Evolutionary conservation across 1,140 invertebrate species (phyloP), one percentile per base, ranked within the genome.

Genomic region (Lethrus apterus): DNA sequence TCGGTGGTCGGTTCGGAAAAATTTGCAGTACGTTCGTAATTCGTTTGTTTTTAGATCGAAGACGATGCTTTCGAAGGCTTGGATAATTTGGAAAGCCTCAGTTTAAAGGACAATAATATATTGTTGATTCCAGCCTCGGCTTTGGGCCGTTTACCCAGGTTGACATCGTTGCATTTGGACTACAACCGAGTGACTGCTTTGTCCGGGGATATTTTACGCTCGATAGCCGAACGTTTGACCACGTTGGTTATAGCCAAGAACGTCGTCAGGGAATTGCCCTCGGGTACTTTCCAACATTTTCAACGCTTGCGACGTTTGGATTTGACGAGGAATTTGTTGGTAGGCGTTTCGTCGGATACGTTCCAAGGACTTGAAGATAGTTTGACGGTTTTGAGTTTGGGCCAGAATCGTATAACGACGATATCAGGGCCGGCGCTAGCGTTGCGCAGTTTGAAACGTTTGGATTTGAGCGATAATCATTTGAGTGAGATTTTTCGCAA

Each of bases 41-140:
- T 30, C 38, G 20, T 47, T 51, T 40, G 45, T 51, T 75, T 75
- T 33, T 63, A 90, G 87, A 80, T 91, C 14, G 86, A 91, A 67
- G 87, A 90, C 52, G 83, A 87, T 46, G 81, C 84, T 0, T 84
- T 93, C 57, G 84, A 89, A 58, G 88, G 88, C 1, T 65, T 93
- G 35, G 74, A 77, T 14, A 83, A 76, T 49, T 62, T 94, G 7
- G 79, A 88, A 64, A 82, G 79, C 8, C 67, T 94, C 4, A 80
- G 84, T n/a, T 69, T 94, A 2, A 79, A 82, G 59, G 89, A 94
- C 60, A 93, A 93, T 63, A 90, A 90, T 47, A 85, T 93, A 32
- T 69, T 93, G 0, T 65, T 89, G 2, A 80, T 93, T 20, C 90
- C 90, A 1, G 81, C 83, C 1, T 79, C 81, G 11, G 86, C 88